A percentile compares a stretch with the other conserved stretches of the same genome.
Conservation (phyloP, 2,888 invertebrate species). For the Epirrhoe tristata region DNA sequence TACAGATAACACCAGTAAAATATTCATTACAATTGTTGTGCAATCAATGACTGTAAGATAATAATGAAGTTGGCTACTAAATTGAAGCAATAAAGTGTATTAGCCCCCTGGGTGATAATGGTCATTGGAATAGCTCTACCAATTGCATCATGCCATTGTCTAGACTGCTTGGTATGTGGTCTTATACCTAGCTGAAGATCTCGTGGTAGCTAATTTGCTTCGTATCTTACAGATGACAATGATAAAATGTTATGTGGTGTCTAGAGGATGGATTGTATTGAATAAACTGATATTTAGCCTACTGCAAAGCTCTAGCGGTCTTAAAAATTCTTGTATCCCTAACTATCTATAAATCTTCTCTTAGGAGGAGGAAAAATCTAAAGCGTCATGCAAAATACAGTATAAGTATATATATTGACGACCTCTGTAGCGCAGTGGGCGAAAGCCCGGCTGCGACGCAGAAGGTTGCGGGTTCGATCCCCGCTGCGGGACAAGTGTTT, state of each 20-base stretch:
- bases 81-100: slow-evolving; percentile 19
- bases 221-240: neutral
- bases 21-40: slow-evolving; percentile 16
- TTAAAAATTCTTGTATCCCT: too few relatives aligned
- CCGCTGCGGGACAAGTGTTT: too few relatives aligned
- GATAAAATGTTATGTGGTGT: neutral
- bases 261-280: neutral
- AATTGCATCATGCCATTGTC: slow-evolving; percentile 19
- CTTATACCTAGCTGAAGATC: neutral
- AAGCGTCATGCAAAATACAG: neutral
- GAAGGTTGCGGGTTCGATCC: too few relatives aligned
- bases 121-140: slow-evolving; percentile 19
- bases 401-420: too few relatives aligned
- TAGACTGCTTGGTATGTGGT: slow-evolving; percentile 15
- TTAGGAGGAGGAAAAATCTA: too few relatives aligned
- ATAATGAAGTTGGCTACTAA: slow-evolving; percentile 15
- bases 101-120: slow-evolving; percentile 27
- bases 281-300: neutral
- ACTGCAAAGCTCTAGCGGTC: too few relatives aligned
- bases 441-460: too few relatives aligned
- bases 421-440: too few relatives aligned
- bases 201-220: neutral
- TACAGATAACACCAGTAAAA: neutral
- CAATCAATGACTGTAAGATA: slow-evolving; percentile 14
- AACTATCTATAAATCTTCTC: too few relatives aligned